Evolutionary conservation across 1,140 invertebrate genomes (phyloP).

Genomic region (Bombus confusus): DNA sequence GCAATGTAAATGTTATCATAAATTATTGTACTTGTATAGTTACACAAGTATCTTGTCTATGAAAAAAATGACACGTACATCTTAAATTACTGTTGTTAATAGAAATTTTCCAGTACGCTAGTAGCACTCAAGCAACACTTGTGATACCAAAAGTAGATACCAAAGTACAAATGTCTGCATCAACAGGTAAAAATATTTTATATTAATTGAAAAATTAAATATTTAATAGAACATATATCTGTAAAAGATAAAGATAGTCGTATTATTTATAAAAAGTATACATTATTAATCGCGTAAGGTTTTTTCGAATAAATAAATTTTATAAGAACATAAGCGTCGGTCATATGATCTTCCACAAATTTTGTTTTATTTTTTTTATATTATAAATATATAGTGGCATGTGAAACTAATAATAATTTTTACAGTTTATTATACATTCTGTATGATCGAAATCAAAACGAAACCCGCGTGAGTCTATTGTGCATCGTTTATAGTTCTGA

Average conservation of each 20-base stretch:
- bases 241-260: neutral
- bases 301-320: constrained; percentile 18
- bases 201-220: neutral
- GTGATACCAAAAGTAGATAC: neutral
- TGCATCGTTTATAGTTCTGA: neutral
- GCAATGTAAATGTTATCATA: constrained; percentile 23
- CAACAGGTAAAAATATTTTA: constrained; percentile 40
- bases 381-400: neutral
- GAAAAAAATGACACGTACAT: neutral
- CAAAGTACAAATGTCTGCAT: constrained; percentile 24
- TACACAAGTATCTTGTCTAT: neutral
- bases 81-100: constrained; percentile 12
- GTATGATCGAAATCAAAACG: neutral
- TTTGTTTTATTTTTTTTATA: constrained; percentile 8
- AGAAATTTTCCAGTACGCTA: neutral
- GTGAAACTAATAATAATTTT: neutral
- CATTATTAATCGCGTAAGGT: neutral
- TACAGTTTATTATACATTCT: neutral
- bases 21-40: neutral
- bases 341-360: constrained; percentile 5
- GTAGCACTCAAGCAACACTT: neutral
- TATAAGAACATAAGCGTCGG: neutral
- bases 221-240: neutral
- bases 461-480: neutral
- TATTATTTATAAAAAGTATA: neutral